Conservation (phyloP, 2,888 invertebrate species). For the Phorcus lineatus region DNA sequence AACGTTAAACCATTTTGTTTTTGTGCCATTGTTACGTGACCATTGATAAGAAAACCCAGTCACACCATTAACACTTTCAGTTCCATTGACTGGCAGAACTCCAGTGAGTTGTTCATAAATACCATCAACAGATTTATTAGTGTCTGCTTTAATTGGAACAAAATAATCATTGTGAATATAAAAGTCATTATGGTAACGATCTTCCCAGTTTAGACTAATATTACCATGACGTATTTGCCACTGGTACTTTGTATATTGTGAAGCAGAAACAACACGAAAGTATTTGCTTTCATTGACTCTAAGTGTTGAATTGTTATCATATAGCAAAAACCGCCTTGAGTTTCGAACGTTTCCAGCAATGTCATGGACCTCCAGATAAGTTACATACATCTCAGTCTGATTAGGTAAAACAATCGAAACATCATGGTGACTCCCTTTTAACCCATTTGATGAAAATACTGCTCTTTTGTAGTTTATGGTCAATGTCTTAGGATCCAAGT, state of each 20-base stretch:
- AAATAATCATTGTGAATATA: constrained; percentile 32
- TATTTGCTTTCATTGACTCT: neutral
- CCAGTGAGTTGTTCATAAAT: constrained; percentile 47
- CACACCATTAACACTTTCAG: constrained; percentile 46
- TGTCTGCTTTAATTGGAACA: constrained; percentile 33
- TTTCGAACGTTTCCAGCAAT: constrained; percentile 24
- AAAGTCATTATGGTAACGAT: constrained; percentile 39
- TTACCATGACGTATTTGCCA: constrained; percentile 46
- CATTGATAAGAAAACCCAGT: constrained; percentile 36
- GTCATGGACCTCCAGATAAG: constrained; percentile 19
- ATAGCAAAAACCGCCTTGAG: constrained; percentile 23
- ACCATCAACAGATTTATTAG: constrained; percentile 35
- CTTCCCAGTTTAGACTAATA: constrained; percentile 43
- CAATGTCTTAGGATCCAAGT: constrained; percentile 25
- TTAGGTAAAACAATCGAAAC: neutral
- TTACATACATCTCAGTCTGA: constrained; percentile 15
- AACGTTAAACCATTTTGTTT: constrained; percentile 21
- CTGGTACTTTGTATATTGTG: constrained; percentile 26
- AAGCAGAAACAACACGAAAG: constrained; percentile 38
- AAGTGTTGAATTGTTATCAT: constrained; percentile 24
- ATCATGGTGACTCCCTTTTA: neutral
- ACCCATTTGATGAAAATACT: neutral
- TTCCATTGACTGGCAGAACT: constrained; percentile 43
- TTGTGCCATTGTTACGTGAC: constrained; percentile 19
- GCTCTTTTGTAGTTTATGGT: neutral